Evolutionary conservation across 2,888 invertebrate genomes (phyloP).

Genomic region (Drosophila hamatofila): DNA sequence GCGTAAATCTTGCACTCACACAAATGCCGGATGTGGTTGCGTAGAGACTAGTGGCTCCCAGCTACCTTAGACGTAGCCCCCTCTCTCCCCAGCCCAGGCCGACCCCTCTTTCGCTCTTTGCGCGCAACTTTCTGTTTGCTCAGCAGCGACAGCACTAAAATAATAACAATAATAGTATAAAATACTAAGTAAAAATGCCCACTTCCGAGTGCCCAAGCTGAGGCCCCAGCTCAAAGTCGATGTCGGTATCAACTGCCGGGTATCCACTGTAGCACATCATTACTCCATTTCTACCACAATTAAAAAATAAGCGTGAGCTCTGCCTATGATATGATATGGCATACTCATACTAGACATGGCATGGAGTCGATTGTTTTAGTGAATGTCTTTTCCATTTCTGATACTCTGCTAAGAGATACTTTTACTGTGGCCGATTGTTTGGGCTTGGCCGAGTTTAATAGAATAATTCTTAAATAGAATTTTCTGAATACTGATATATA

Average conservation of each 20-base stretch:
- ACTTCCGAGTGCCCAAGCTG: conserved; percentile 60
- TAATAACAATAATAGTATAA: conserved; percentile 73
- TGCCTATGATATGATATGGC: conserved; percentile 17
- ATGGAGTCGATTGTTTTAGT: background rate
- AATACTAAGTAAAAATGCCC: conserved; percentile 71
- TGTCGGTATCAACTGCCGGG: conserved; percentile 9
- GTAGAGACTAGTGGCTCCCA: conserved; percentile 55
- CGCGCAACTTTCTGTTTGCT: conserved; percentile 70
- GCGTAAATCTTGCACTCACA: conserved; percentile 43
- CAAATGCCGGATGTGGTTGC: conserved; percentile 67
- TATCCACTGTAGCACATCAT: conserved; percentile 55
- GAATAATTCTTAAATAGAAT: background rate
- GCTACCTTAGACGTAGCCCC: conserved; percentile 4
- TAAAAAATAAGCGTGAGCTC: conserved; percentile 51
- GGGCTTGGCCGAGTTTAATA: background rate
- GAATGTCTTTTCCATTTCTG: conserved; percentile 30
- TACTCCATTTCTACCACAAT: conserved; percentile 69
- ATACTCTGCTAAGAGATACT: background rate
- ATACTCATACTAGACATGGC: background rate
- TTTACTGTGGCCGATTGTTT: background rate
- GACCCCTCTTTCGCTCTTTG: background rate
- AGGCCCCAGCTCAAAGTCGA: background rate
- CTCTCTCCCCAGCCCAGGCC: background rate
- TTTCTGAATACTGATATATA: background rate
- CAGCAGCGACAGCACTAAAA: conserved; percentile 60